Percentiles rank a stretch among this genome's conserved stretches.
phyloP scores from a whole-genome alignment of 2,113 vertebrate genomes.

The Erythrolamprus reginae region DNA sequence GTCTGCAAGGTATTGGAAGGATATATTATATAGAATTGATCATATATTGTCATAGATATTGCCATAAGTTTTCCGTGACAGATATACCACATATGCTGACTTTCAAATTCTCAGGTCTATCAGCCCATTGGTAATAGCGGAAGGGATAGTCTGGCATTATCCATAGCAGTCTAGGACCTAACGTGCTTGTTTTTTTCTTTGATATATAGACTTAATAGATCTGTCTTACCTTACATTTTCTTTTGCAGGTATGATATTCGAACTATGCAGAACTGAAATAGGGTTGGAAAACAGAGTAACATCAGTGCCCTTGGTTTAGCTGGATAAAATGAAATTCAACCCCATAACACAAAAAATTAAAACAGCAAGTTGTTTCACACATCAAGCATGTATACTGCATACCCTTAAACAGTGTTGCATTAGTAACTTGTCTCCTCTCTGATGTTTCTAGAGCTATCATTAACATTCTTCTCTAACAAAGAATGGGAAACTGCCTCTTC shows the following conservation, averaged over 20 bases:
- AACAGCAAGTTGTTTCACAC: not conserved
- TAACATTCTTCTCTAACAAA: slow-evolving; percentile 1
- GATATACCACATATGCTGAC: not conserved
- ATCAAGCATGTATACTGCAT: not conserved
- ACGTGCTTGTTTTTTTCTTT: not conserved
- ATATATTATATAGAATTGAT: not conserved
- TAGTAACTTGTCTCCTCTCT: not conserved
- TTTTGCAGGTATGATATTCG: slow-evolving; percentile 57
- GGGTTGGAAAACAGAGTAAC: slow-evolving; percentile 16
- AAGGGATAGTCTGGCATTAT: not conserved
- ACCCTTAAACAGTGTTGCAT: not conserved
- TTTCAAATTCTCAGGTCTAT: not conserved
- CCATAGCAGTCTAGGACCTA: not conserved
- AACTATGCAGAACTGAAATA: slow-evolving; percentile 36
- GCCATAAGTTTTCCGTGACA: not conserved
- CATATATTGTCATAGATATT: not conserved
- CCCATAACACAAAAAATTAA: not conserved
- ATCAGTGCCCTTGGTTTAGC: not conserved
- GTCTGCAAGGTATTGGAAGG: not conserved
- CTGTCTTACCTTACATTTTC: slow-evolving; percentile 41
- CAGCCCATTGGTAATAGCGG: not conserved
- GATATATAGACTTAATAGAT: not conserved
- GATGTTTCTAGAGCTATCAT: not conserved
- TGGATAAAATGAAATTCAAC: not conserved
- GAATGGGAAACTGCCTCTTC: not conserved